Evolutionary conservation across 2,797 vertebrate genomes (phyloP), one percentile per base, ranked within the genome.

Genomic region (Mormyrops attenuatus): DNA sequence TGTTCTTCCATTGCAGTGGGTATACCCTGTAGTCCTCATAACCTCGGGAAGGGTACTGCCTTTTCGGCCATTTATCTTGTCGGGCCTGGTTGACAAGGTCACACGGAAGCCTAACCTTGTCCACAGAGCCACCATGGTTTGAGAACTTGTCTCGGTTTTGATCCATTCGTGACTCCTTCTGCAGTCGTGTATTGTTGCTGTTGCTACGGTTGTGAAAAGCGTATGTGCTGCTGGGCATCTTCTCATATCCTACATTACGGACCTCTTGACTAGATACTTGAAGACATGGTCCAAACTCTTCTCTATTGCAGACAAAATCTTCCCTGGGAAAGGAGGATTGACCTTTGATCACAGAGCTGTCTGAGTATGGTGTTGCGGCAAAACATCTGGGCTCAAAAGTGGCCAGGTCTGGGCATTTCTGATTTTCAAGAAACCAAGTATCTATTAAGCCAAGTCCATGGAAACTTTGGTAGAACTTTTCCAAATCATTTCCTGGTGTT

Each of bases 371-470:
- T 2, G 30, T 91, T 50, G 89, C 91, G 3, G 41, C 80, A 11
- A 90, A 13, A 17, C 17, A 77, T 8, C 91, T 87, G 0, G 93
- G 57, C 6, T 73, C 89, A 0, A 87, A 91, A 85, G 60, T 7
- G 5, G 1, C n/a, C 53, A 89, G n/a, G 4, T 88, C 82, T 2
- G 92, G 5, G 52, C 89, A 84, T 87, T 91, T 89, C 47, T 84
- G 89, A 38, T 86, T 85, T 26, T 73, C 60, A 5, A 73, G 63
- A 53, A 92, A 88, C 93, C 93, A 94, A 34, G 94, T 90, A 30
- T 92, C 91, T 0, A 93, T 1, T 38, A 94, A 89, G 52, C 91
- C 90, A 3, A 95, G 93, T 41, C 93, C 92, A 38, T 93, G 92
- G 90, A 94, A 88, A 6, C 92, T 90, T 88, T 92, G 92, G 50